phyloP scores from a whole-genome alignment of 2,797 vertebrate genomes.

The Darevskia mixta region DNA sequence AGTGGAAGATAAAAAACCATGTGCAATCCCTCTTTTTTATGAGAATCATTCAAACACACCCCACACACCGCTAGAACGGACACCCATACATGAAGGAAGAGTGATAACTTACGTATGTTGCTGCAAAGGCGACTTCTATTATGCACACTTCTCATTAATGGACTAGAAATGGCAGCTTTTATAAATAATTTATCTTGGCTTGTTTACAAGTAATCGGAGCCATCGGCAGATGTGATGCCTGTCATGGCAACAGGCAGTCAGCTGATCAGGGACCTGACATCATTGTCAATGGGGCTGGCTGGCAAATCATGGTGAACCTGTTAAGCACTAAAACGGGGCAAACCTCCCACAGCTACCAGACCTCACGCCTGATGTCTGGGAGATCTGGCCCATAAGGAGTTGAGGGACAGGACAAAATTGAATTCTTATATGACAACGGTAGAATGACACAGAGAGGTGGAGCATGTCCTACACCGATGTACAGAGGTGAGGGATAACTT shows the following conservation, averaged over 20 bases:
- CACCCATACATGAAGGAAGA: neutral
- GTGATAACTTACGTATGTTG: conserved; percentile 61
- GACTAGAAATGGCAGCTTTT: conserved; percentile 5
- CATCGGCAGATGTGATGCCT: neutral
- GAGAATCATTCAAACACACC: neutral
- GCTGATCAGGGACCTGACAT: conserved; percentile 34
- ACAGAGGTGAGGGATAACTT: too few relatives aligned
- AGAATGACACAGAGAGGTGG: too few relatives aligned
- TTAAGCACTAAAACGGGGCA: conserved; percentile 43
- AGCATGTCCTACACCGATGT: too few relatives aligned
- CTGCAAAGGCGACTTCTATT: neutral
- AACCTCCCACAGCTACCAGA: neutral
- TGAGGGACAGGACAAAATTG: too few relatives aligned
- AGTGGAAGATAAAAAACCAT: neutral
- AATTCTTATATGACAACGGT: too few relatives aligned
- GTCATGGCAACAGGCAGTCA: conserved; percentile 34
- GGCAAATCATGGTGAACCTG: conserved; percentile 16
- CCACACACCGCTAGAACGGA: neutral
- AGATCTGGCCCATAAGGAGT: too few relatives aligned
- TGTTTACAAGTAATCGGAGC: conserved; percentile 12
- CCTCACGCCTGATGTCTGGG: neutral
- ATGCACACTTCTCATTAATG: neutral
- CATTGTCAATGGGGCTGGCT: neutral
- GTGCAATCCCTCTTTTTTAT: neutral
- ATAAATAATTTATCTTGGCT: conserved; percentile 20